Percentiles rank a stretch among this genome's conserved stretches.
Evolutionary conservation across 2,888 invertebrate genomes (phyloP).

Genomic region (Lasioglossum zephyrum): DNA sequence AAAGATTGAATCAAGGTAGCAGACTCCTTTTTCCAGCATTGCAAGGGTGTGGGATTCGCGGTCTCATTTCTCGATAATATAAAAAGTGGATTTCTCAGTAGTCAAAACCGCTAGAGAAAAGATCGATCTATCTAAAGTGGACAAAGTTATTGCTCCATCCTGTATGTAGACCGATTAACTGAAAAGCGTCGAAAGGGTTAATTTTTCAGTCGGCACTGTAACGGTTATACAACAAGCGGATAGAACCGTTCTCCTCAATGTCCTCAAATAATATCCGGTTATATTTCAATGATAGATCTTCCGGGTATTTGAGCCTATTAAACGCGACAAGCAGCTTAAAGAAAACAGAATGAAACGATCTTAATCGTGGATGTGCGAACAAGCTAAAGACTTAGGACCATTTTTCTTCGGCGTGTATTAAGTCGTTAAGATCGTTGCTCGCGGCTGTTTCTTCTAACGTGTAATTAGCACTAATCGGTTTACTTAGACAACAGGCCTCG

Average conservation of each 20-base stretch:
- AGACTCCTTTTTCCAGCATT: no score
- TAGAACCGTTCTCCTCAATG: background rate
- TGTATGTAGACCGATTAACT: no score
- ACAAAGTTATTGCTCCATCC: no score
- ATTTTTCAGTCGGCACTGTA: background rate
- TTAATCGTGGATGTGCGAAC: background rate
- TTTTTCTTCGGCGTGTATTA: background rate
- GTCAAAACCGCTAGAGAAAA: no score
- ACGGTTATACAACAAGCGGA: background rate
- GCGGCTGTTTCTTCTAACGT: background rate
- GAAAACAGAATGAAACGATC: background rate
- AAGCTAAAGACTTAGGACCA: background rate
- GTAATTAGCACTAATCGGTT: slow-evolving; percentile 19
- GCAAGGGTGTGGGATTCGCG: no score
- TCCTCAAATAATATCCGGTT: background rate
- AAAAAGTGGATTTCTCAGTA: no score
- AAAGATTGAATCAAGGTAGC: no score
- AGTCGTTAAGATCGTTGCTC: background rate
- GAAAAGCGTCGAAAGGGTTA: no score
- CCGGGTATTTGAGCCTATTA: background rate
- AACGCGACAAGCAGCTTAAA: background rate
- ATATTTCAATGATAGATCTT: background rate
- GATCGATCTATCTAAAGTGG: no score
- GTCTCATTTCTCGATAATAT: no score
- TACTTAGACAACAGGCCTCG: background rate